Base-by-base conservation (phyloP, 2,113 vertebrate genomes). In the Azemiops feae region DNA sequence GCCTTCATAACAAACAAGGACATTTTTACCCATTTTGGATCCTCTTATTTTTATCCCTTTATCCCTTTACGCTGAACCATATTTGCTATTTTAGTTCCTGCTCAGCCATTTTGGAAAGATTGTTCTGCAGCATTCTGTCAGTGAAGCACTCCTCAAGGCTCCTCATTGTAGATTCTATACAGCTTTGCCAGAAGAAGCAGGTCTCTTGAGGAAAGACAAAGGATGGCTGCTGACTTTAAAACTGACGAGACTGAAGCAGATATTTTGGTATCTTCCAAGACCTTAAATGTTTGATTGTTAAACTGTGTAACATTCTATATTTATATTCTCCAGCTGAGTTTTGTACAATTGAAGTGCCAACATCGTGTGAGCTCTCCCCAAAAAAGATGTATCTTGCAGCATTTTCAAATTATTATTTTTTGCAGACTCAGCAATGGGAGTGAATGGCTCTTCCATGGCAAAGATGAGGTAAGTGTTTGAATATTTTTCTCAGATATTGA, bases 371-470 rank as follows among this genome's bases (percentile, higher is more conserved):
- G 9, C 16, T 30, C 27, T 30, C 39, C 74, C 34, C 12, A 0
- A 3, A 50, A 22, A 87, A 85, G 30, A 7, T 20, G 52, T 81
- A 25, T 58, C 87, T 16, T 58, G 30, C 58, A 85, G 43, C n/a
- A 11, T 45, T 53, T 89, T 58, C 34, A 45, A 20, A 25, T 86
- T 85, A 54, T 93, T 96, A 95, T 94, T 93, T 91, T 93, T 97
- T 95, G 34, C 96, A 99, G 99, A 95, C 98, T 99, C 91, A 97
- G 93, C 96, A 99, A 99, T 0, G 98, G 98, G 94, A 99, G 98
- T 4, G 98, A 99, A 95, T 99, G 98, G 98, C 97, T 99, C 89
- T 99, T 99, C 98, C 99, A 99, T 9, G 99, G 98, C 97, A 99
- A 98, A 97, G 99, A 99, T 64, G 99, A 99, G 98, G 99, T 99